Evolutionary conservation across 2,888 invertebrate species (phyloP), one percentile per base, ranked within the genome.

Genomic region (Drosophila mayaguana): DNA sequence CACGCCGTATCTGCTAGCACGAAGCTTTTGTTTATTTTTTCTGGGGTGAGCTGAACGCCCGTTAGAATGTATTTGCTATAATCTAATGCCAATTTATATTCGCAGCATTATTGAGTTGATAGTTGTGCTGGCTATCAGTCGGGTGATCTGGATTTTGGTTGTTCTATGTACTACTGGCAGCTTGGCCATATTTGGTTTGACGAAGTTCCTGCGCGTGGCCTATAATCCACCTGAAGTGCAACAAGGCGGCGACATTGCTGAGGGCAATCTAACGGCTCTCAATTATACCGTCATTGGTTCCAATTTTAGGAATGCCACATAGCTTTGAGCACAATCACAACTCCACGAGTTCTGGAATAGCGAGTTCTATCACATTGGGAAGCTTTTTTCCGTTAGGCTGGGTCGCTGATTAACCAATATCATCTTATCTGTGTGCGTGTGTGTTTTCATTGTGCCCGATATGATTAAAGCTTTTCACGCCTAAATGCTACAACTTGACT

Each of bases 391-490:
- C 6, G 18, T 32, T n/a, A 16, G 38, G 48, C 55, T 53, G 34
- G 25, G 43, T 40, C 42, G 74, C 62, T 83, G 83, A 80, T 85
- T 74, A 38, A 72, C 69, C 59, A 61, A 63, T 43, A 55, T 51
- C 60, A 63, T 54, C 68, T 83, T 84, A 84, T 84, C 7, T 25
- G n/a, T 20, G 16, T 20, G 20, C 36, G n/a, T 36, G n/a, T 14
- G 55, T n/a, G 40, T 34, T 48, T 32, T 43, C 60, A 50, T 63
- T 48, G 60, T 48, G 25, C 43, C 63, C 70, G 81, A 83, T 84
- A 84, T 81, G 84, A 83, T 72, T 78, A 81, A 78, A 83, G 87
- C 87, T 87, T 86, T 87, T 73, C 51, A 72, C 48, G 36, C 51
- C 62, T 53, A 62, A 62, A 69, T 71, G 75, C 66, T 63, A 69